Evolutionary conservation across 2,113 vertebrate species (phyloP), one percentile per base, ranked within the genome.

Genomic region (Ibidorhyncha struthersii): DNA sequence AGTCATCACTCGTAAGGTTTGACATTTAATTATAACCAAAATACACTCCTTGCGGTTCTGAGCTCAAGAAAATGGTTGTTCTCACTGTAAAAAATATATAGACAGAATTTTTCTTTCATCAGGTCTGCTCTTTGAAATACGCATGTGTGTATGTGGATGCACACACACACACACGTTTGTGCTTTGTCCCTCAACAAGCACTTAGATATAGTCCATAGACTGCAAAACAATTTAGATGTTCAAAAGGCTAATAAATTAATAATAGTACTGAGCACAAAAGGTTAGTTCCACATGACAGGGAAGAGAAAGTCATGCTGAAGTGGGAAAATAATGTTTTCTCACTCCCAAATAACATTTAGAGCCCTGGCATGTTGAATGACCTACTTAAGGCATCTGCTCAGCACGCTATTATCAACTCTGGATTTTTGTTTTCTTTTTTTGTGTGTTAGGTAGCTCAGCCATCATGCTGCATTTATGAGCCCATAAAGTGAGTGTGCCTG

Each of bases 211-310:
- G 45, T 82, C 71, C 47, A 13, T 8, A 55, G 62, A 40, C 84
- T 86, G 82, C 61, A 70, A 72, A 91, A 58, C 26, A 72, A 80
- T 90, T 78, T 80, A 91, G 74, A 73, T 0, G 0, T 90, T 95
- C 84, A 82, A 88, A 94, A 94, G 87, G 82, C 87, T 95, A 96
- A 96, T 95, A 97, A 96, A 96, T 96, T 97, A 96, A 90, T 97
- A 90, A 91, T 47, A 95, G 58, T 9, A 20, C 66, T 52, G 34
- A 90, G 84, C 82, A 80, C 74, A 91, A 78, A 94, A 96, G 86
- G 94, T 94, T 96, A 94, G 78, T 91, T 94, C 89, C 74, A 91
- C 71, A 70, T 93, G 94, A 74, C 84, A 93, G 78, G 71, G 79
- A 91, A 90, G 49, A 30, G 4, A 82, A 94, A 93, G 81, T 87